Evolutionary conservation across 2,888 invertebrate species (phyloP), one percentile per base, ranked within the genome.

Genomic region (Allolobophora icterica): DNA sequence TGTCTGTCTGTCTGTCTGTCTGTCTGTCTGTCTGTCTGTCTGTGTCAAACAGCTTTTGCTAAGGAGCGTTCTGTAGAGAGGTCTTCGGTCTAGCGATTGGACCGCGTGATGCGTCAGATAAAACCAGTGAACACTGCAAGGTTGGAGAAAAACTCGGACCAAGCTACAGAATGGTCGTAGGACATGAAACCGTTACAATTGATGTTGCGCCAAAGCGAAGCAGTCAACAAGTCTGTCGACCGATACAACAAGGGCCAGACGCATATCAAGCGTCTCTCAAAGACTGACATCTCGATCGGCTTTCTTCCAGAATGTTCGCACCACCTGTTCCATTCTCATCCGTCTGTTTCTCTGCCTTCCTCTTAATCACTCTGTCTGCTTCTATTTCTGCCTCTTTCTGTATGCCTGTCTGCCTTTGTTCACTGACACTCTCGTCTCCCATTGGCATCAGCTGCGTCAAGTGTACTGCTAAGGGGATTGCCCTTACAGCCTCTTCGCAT

Each of bases 401-500:
- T 42, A 42, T 42, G 21, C 24, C 52, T 52, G 24, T 24, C 52
- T 24, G 52, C 1, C 52, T 52, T 24, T 24, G 52, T 24, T 24
- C 52, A 24, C 52, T 24, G 24, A 24, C 52, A 52, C 52, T 21
- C 4, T 24, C 52, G 1, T 24, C 24, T 52, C 24, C 52, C 13
- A 11, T 52, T 52, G 52, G 52, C 52, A 24, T 2, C 52, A 52
- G 24, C 52, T 52, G 52, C 52, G 52, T 52, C 52, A 52, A 52
- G 52, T 52, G 52, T 52, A 52, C 71, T 30, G 71, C 71, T 52
- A 52, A 52, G 71, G 30, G 30, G 71, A 71, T n/a, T 30, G 71
- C 71, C 71, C 71, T 71, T 71, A n/a, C 71, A 71, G n/a, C 71
- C 71, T 71, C 71, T 71, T 71, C 71, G 71, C 71, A 71, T 71